Base-by-base conservation (phyloP, 2,113 vertebrate species). In the Axis porcinus region DNA sequence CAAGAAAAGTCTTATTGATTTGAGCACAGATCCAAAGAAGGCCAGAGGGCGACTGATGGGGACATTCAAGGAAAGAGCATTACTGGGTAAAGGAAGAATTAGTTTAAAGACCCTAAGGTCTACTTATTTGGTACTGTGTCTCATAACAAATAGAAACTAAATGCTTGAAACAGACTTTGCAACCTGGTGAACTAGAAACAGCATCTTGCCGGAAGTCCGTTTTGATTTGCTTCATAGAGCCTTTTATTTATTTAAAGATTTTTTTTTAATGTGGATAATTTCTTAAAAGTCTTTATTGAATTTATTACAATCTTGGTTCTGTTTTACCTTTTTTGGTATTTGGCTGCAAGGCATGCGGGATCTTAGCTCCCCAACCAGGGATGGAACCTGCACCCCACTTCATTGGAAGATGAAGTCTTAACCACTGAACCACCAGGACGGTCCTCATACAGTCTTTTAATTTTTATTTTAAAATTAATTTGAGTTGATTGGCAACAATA, bases 151-250 rank as follows among this genome's bases (percentile, higher is more conserved):
- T 30, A 40, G 54, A 86, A 67, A 57, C 1, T 40, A 76, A 78
- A 21, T 10, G 3, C 64, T 43, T 50, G 30, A 62, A 74, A 40
- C 28, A 52, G 83, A n/a, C 17, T 36, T 76, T 58, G n/a, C 23
- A 45, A 25, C 64, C 13, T n/a, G 14, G 27, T 4, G 7, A 4
- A 23, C 10, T 14, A 45, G 45, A n/a, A n/a, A 40, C 16, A 30
- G 6, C 6, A 78, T 16, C 7, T 25, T 47, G 33, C 7, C 0
- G 4, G 50, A 8, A 70, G 30, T 12, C 2, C 36, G 14, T 3
- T 87, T 79, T 70, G 23, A 17, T 52, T 62, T 86, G 10, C 47
- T 91, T 50, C 47, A 52, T 4, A n/a, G 0, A 62, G 27, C 13
- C 33, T 4, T 81, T 94, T 54, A 11, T 43, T 76, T 76, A 76